Base-by-base conservation (phyloP, 2,888 invertebrate species). In the Zootermopsis nevadensis region DNA sequence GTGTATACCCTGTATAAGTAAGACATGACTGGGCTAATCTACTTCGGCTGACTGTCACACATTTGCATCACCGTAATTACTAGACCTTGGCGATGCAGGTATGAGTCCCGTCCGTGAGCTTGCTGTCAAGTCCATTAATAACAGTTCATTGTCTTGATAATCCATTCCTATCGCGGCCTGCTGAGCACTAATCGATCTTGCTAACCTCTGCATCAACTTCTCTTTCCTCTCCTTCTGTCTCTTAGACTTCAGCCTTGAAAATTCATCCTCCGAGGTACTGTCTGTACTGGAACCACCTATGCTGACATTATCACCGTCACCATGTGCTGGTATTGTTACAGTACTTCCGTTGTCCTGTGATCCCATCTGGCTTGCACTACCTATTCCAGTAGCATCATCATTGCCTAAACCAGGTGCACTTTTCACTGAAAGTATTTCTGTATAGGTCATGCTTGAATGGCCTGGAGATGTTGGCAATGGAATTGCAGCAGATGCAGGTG, bases 211-310 rank as follows among this genome's bases (percentile, higher is more conserved):
- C 85, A 93, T 89, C 85, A 93, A 92, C 81, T 92, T 91, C 82
- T 93, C 92, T 10, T 91, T 89, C n/a, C 95, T 92, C 87, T 94
- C 93, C 87, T 93, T 93, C 87, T 94, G 94, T 2, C 95, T 91
- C 82, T 93, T 91, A 74, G 91, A 91, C 87, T 94, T 94, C 77
- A 96, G 89, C 83, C 93, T 93, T 76, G 93, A 92, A 87, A 95
- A 95, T 85, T 95, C 95, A 87, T 95, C 95, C 83, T 92, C 91
- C 19, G 31, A 87, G 15, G 80, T 48, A 48, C 81, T 82, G 12
- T 84, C 84, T 55, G 90, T 89, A 48, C 87, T 88, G 4, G 89
- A 89, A 48, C 89, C 87, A 8, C 88, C 89, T 83, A 90, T 89
- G 86, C 90, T 90, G 22, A 90, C 88, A 53, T 87, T 88, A 84